Conservation (phyloP, 2,797 vertebrate species). For the Sitta carolinensis region DNA sequence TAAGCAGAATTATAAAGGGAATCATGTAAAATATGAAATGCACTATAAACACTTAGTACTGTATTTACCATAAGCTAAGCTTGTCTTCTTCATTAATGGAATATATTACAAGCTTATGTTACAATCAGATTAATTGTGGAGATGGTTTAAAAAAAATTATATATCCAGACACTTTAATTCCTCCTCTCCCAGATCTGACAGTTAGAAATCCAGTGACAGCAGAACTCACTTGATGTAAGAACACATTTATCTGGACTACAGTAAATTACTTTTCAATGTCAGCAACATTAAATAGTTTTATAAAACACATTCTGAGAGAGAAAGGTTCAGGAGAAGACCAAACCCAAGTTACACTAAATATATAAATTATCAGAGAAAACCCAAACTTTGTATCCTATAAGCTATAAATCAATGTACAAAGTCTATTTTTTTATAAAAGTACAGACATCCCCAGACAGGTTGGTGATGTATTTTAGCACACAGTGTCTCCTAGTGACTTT, state of each 20-base stretch:
- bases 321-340: not conserved
- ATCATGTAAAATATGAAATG: constrained; percentile 92
- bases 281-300: not conserved
- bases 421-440: not conserved
- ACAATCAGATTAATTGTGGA: constrained; percentile 72
- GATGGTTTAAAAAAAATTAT: not conserved
- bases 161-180: constrained; percentile 46
- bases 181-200: constrained; percentile 40
- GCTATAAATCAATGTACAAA: not conserved
- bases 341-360: not conserved
- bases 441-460: not conserved
- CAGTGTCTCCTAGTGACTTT: not conserved
- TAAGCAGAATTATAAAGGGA: constrained; percentile 99
- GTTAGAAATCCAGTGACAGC: constrained; percentile 28
- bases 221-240: constrained; percentile 3
- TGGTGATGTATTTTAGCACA: not conserved
- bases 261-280: not conserved
- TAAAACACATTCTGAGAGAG: not conserved
- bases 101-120: constrained; percentile 74
- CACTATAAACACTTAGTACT: constrained; percentile 87
- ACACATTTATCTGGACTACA: not conserved
- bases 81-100: constrained; percentile 79
- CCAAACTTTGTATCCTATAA: not conserved
- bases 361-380: not conserved
- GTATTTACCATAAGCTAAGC: constrained; percentile 80